phyloP scores from a whole-genome alignment of 2,797 vertebrate genomes.

The Botia kubotai region DNA sequence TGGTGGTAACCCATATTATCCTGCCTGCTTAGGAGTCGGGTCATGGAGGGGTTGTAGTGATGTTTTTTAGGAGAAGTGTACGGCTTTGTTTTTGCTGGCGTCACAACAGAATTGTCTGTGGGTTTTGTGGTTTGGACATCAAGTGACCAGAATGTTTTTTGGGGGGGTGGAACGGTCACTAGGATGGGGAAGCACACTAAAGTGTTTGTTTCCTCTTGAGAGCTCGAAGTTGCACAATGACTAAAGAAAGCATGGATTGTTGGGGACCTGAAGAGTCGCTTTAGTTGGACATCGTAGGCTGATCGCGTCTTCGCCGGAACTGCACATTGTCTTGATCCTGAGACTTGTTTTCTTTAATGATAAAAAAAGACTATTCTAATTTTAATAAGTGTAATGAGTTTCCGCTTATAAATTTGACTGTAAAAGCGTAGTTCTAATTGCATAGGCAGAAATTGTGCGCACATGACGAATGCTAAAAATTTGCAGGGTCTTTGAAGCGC shows the following conservation, averaged over 20 bases:
- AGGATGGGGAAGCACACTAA: constrained; percentile 54
- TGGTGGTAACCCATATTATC: constrained; percentile 42
- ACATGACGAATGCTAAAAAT: constrained; percentile 51
- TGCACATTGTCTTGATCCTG: neutral
- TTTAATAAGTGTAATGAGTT: constrained; percentile 18
- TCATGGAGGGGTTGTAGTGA: constrained; percentile 48
- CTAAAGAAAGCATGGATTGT: constrained; percentile 56
- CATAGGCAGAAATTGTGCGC: constrained; percentile 40
- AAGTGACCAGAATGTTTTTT: constrained; percentile 46
- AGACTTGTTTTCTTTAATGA: neutral
- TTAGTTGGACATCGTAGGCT: constrained; percentile 1
- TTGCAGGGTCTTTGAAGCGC: constrained; percentile 49
- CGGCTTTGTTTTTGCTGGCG: constrained; percentile 53
- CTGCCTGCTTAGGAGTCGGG: constrained; percentile 59
- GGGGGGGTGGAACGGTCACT: constrained; percentile 50
- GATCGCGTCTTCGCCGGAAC: neutral
- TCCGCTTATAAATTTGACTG: constrained; percentile 8
- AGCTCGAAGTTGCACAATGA: constrained; percentile 43
- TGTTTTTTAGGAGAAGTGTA: constrained; percentile 55
- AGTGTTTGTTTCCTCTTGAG: constrained; percentile 44
- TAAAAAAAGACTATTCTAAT: constrained; percentile 21
- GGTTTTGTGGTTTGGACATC: constrained; percentile 35
- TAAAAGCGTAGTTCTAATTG: constrained; percentile 14
- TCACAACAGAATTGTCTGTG: constrained; percentile 53
- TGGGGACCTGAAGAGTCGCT: constrained; percentile 36